Conservation (phyloP, 2,113 vertebrate species). For the Pyrgilauda ruficollis region DNA sequence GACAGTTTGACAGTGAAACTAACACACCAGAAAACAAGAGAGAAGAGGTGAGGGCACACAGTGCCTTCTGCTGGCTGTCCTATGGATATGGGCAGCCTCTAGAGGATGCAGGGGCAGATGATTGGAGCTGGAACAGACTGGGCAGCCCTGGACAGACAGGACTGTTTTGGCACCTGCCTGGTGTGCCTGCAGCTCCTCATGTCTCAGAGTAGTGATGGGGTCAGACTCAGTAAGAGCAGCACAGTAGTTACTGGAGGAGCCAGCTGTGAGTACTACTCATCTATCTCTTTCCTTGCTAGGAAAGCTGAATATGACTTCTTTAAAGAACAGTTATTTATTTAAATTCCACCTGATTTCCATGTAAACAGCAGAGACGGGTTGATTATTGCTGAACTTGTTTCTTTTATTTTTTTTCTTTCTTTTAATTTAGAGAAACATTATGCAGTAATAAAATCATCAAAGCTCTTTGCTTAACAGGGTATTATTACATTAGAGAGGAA, state of each 20-base stretch:
- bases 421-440: slow-evolving; percentile 20
- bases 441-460: not conserved
- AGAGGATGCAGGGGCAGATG: not conserved
- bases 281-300: not conserved
- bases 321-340: not conserved
- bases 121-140: not conserved
- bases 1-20: no score
- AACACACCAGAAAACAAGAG: not conserved
- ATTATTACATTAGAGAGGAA: slow-evolving; percentile 42
- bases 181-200: not conserved
- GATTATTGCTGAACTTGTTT: not conserved
- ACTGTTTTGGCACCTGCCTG: not conserved
- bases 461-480: slow-evolving; percentile 19
- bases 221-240: not conserved
- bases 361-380: not conserved
- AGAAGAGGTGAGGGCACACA: fast-evolving
- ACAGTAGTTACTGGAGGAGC: fast-evolving
- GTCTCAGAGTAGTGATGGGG: fast-evolving
- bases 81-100: not conserved
- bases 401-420: not conserved
- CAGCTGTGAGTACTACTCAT: not conserved
- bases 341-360: not conserved
- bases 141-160: not conserved
- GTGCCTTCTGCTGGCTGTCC: not conserved
- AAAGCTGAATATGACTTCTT: not conserved